These are phyloP conservation scores for Catharus minimus DNA, from an alignment of 2,113 vertebrate species.

Conservation along the genomic window DNA sequence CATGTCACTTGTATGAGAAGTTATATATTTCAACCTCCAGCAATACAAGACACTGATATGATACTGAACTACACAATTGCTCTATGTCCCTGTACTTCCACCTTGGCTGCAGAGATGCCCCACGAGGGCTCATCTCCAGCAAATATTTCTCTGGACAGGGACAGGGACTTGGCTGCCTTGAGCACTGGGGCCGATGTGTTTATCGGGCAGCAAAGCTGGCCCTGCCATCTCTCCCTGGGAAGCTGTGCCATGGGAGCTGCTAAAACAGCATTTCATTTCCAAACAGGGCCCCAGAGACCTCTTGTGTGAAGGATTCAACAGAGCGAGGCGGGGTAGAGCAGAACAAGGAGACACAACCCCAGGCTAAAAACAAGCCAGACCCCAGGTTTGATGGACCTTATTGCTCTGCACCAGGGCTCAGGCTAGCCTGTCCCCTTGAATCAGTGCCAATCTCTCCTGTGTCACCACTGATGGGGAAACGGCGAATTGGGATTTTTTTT, in stretches of 20 bases:
- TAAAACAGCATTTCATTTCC: constrained; percentile 64
- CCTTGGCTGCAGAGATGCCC: background rate
- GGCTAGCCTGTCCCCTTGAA: background rate
- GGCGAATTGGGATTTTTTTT: background rate
- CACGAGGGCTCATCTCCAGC: background rate
- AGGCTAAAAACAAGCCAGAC: constrained; percentile 22
- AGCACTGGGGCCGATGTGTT: background rate
- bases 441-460: background rate
- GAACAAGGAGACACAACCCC: background rate
- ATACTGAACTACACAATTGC: background rate
- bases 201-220: background rate
- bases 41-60: background rate
- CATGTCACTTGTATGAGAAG: background rate
- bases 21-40: constrained; percentile 15
- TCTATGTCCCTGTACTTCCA: background rate
- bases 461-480: background rate
- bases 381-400: background rate
- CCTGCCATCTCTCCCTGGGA: background rate
- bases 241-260: constrained; percentile 17
- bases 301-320: background rate
- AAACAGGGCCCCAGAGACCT: constrained; percentile 45
- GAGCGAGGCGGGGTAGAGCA: background rate
- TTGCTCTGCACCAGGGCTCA: background rate
- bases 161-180: background rate
- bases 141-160: background rate